Base-by-base conservation (phyloP, 2,113 vertebrate genomes). In the Cryptomyrus ogoouensis region DNA sequence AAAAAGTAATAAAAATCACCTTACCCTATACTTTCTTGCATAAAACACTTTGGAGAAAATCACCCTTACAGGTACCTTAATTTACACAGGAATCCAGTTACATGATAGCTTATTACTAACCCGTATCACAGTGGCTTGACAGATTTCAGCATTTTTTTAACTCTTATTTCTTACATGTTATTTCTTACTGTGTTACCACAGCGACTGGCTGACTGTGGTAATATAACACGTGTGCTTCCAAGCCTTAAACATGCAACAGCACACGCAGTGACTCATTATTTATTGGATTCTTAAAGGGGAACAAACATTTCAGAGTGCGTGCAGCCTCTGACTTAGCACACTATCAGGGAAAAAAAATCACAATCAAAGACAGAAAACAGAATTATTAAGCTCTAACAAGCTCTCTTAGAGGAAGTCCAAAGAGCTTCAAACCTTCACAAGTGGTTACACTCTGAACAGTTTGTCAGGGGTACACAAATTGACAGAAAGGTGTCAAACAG, bases 401-500 rank as follows among this genome's bases (percentile, higher is more conserved):
- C 21, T 24, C 27, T 86, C 84, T 52, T 52, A 27, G 8, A 50
- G 44, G 47, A 70, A 31, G 62, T 13, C 62, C 84, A 86, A 86
- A 83, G 42, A 83, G 42, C 31, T 86, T 86, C 10, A 31, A 49
- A 50, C 62, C 46, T 27, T 74, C 24, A 80, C 13, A 46, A 84
- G 49, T 15, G 74, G 35, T 80, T 17, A 70, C 39, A 19, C 21
- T 85, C 52, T 47, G 52, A 89, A 53, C 13, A 21, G 42, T 39
- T 24, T 42, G 44, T 53, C n/a, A 31, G 9, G 56, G 56, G 21
- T 62, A 35, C 52, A 84, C 39, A 58, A 5, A 58, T 17, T 58
- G 77, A 84, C 89, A 85, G 50, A 85, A 80, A 89, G 42, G 83
- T 46, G 83, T 83, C 80, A 85, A 56, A 83, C 52, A 52, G 19